A percentile compares a stretch with the other conserved stretches of the same genome.
phyloP scores from a whole-genome alignment of 1,140 invertebrate species.

The Bombus vancouverensis region DNA sequence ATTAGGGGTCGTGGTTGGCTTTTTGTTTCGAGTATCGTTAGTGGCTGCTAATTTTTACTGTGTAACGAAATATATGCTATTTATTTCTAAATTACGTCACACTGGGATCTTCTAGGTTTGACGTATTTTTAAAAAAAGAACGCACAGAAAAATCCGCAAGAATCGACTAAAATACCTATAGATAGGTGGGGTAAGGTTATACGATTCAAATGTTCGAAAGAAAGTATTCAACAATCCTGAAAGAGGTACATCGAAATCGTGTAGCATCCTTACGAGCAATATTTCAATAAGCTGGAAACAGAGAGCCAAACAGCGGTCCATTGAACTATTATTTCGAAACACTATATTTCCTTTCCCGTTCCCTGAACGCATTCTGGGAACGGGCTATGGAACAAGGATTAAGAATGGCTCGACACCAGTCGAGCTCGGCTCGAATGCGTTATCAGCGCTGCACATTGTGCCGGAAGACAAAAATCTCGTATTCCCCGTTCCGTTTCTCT shows the following conservation, averaged over 20 bases:
- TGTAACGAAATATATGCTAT: not conserved
- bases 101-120: not conserved
- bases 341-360: constrained; percentile 5
- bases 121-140: not conserved
- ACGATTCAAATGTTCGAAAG: too few relatives aligned
- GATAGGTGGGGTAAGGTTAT: too few relatives aligned
- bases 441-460: constrained; percentile 58
- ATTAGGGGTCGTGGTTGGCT: not conserved
- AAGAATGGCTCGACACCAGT: constrained; percentile 46
- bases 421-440: constrained; percentile 42
- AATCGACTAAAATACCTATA: too few relatives aligned
- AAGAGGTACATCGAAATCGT: not conserved
- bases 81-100: not conserved
- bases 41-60: not conserved
- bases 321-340: constrained; percentile 18
- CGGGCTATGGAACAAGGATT: constrained; percentile 40
- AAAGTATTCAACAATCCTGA: not conserved
- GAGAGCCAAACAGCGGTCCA: not conserved
- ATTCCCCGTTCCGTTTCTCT: constrained; percentile 44
- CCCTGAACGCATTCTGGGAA: not conserved
- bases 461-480: constrained; percentile 58
- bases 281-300: constrained; percentile 15
- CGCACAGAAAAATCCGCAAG: too few relatives aligned
- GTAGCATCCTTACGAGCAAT: not conserved
- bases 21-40: not conserved